A percentile compares a stretch with the other conserved stretches of the same genome.
Conservation (phyloP, 2,888 invertebrate species). For the Geophilus truncorum region DNA sequence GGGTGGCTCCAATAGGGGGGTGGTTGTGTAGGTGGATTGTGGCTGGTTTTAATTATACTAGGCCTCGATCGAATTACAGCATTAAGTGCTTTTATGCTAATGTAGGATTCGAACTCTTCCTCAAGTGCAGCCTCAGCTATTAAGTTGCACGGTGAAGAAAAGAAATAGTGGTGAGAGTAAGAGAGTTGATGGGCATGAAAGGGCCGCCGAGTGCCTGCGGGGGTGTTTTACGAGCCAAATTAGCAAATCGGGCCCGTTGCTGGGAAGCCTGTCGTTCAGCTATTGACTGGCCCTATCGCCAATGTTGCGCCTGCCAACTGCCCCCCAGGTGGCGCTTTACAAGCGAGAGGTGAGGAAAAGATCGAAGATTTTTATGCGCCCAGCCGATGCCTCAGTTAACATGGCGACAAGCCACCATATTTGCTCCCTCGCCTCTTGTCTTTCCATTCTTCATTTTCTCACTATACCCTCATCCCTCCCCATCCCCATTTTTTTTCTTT, state of each 20-base stretch:
- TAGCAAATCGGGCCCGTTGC: slow-evolving; percentile 30
- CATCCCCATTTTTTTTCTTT: too few species aligned
- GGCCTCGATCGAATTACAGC: slow-evolving; percentile 26
- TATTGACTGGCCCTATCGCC: slow-evolving; percentile 33
- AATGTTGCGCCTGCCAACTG: slow-evolving; percentile 28
- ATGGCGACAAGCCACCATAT: slow-evolving; percentile 37
- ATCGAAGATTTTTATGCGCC: slow-evolving; percentile 12
- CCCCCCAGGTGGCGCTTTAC: slow-evolving; percentile 29
- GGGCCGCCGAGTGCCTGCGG: slow-evolving; percentile 26
- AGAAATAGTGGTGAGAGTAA: slow-evolving; percentile 7
- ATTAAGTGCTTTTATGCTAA: slow-evolving; percentile 35
- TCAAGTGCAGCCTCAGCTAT: slow-evolving; percentile 22
- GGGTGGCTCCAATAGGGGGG: slow-evolving; percentile 1
- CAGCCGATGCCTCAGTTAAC: neutral
- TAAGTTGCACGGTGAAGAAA: slow-evolving; percentile 28
- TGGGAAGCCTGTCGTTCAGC: slow-evolving; percentile 20
- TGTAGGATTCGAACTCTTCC: slow-evolving; percentile 34
- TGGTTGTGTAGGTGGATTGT: slow-evolving; percentile 22
- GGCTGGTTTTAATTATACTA: slow-evolving; percentile 33
- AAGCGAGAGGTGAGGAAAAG: slow-evolving; percentile 20
- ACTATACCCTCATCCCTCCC: slow-evolving; percentile 30
- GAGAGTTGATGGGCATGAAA: slow-evolving; percentile 19
- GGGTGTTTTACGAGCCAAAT: slow-evolving; percentile 30
- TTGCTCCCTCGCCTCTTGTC: slow-evolving; percentile 35
- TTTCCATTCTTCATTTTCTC: slow-evolving; percentile 37